Evolutionary conservation across 2,113 vertebrate species (phyloP).

Genomic region (Sigmodon hispidus): DNA sequence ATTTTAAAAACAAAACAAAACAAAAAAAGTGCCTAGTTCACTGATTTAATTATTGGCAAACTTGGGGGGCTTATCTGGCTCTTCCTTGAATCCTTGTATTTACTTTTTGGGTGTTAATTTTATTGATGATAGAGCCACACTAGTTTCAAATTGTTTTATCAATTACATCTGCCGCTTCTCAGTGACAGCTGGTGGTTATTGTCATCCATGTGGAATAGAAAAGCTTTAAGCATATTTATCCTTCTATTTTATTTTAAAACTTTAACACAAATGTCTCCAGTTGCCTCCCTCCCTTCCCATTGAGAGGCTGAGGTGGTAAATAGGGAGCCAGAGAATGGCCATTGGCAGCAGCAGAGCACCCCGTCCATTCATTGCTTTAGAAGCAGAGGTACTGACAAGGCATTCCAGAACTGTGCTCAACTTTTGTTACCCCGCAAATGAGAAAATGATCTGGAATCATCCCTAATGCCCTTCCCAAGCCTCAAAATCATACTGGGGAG

Average conservation of each 20-base stretch:
- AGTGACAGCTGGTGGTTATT: constrained; percentile 75
- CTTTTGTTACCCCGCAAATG: not conserved
- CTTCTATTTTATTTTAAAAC: constrained; percentile 72
- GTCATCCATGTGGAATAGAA: constrained; percentile 74
- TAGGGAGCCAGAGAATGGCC: not conserved
- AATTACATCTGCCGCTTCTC: constrained; percentile 70
- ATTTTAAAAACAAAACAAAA: too few relatives aligned
- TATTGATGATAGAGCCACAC: constrained; percentile 61
- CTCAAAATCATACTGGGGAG: not conserved
- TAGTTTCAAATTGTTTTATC: constrained; percentile 75
- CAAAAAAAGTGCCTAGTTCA: not conserved
- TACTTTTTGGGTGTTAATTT: constrained; percentile 72
- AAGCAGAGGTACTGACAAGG: not conserved
- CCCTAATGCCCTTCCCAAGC: not conserved
- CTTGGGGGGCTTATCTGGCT: constrained; percentile 41
- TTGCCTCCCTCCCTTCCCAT: constrained; percentile 25
- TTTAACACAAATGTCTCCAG: not conserved
- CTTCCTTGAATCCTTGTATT: constrained; percentile 59
- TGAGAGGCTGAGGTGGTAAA: not conserved
- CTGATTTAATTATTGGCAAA: not conserved
- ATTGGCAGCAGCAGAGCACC: not conserved
- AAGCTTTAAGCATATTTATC: constrained; percentile 69
- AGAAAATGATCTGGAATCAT: not conserved
- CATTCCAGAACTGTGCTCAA: constrained; percentile 5
- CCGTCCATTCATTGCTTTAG: not conserved